Conservation (phyloP, 2,797 vertebrate genomes). For the Coreius guichenoti region DNA sequence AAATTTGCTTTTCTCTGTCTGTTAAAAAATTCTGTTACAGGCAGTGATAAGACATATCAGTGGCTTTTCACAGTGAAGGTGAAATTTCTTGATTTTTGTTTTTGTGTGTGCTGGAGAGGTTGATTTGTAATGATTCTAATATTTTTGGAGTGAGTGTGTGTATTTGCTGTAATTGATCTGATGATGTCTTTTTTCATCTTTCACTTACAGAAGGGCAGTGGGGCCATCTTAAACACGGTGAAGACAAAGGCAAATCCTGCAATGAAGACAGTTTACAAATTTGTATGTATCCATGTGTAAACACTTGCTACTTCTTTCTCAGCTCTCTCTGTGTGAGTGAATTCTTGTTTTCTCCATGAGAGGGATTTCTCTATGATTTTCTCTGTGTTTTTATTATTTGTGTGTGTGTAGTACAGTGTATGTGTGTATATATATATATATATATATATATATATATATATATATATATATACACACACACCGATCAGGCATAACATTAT, state of each 20-base stretch:
- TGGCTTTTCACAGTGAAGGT: conserved; percentile 98
- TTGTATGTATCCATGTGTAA: conserved; percentile 83
- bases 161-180: not conserved
- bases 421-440: no score
- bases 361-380: not conserved
- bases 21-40: conserved; percentile 70
- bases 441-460: not conserved
- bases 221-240: conserved; percentile 94
- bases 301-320: not conserved
- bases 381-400: not conserved
- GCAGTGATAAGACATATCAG: conserved; percentile 94
- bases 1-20: not conserved
- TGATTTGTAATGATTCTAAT: not conserved
- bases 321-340: no score
- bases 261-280: conserved; percentile 98
- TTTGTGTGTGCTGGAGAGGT: not conserved
- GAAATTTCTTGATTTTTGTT: not conserved
- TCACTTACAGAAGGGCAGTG: conserved; percentile 90
- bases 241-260: conserved; percentile 98
- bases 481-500: no score
- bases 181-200: not conserved
- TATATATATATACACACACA: not conserved
- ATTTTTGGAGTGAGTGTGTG: conserved; percentile 65
- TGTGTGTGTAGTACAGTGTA: no score
- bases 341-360: not conserved